Evolutionary conservation across 2,113 vertebrate genomes (phyloP).

Genomic region (Campylorhamphus procurvoides): DNA sequence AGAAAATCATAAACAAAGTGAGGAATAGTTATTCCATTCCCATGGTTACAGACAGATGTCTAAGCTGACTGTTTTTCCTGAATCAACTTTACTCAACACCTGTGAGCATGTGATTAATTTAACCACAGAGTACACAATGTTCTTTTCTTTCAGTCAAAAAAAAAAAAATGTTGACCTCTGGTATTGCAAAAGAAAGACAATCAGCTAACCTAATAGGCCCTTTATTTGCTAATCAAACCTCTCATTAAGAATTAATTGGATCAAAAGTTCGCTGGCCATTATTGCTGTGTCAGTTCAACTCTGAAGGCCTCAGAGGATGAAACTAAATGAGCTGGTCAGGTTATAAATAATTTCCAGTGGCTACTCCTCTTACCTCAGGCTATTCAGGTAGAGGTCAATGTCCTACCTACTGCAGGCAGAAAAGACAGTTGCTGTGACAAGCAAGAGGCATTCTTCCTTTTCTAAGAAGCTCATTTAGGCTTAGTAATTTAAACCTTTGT

Average conservation of each 20-base stretch:
- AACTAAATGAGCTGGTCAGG: constrained; percentile 76
- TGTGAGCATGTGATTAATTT: constrained; percentile 40
- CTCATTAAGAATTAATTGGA: constrained; percentile 91
- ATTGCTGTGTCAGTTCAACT: constrained; percentile 81
- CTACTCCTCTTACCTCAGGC: constrained; percentile 80
- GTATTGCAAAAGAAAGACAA: constrained; percentile 77
- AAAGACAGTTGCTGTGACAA: constrained; percentile 51
- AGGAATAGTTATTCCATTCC: background rate
- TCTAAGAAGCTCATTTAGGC: constrained; percentile 60
- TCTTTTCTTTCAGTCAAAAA: constrained; percentile 32
- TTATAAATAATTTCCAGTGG: constrained; percentile 87
- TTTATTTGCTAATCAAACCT: constrained; percentile 85
- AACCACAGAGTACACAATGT: background rate
- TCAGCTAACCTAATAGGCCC: constrained; percentile 78
- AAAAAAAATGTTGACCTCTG: constrained; percentile 63
- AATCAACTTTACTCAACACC: constrained; percentile 49
- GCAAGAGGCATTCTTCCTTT: constrained; percentile 50
- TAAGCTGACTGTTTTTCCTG: background rate
- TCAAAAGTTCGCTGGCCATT: constrained; percentile 86
- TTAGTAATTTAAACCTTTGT: constrained; percentile 62
- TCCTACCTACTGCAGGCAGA: constrained; percentile 44
- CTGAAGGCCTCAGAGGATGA: constrained; percentile 72
- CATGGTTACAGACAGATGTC: background rate
- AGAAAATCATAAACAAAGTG: background rate
- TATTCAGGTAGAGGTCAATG: constrained; percentile 77